Evolutionary conservation across 2,113 vertebrate species (phyloP).

Genomic region (Mobula birostris): DNA sequence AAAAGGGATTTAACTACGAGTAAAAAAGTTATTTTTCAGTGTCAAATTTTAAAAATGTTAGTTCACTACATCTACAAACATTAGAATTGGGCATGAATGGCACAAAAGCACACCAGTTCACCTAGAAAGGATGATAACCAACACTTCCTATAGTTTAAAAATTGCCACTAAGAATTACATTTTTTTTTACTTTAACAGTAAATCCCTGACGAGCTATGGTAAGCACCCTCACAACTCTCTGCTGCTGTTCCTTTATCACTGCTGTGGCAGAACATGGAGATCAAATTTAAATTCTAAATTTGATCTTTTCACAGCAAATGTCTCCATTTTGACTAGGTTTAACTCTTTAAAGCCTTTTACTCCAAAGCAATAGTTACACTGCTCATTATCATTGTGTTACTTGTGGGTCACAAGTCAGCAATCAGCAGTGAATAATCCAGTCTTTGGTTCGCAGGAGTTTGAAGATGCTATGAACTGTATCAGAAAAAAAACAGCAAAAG

Average conservation of each 20-base stretch:
- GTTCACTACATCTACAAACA: slow-evolving; percentile 87
- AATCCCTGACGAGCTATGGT: slow-evolving; percentile 89
- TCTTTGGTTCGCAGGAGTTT: slow-evolving; percentile 91
- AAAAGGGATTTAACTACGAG: slow-evolving; percentile 93
- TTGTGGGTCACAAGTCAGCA: slow-evolving; percentile 35
- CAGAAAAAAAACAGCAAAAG: slow-evolving; percentile 43
- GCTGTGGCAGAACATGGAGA: slow-evolving; percentile 23
- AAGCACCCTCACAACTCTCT: slow-evolving; percentile 60
- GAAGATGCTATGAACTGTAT: slow-evolving; percentile 49
- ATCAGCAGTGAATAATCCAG: slow-evolving; percentile 69
- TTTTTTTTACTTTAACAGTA: slow-evolving; percentile 42
- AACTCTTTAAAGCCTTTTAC: slow-evolving; percentile 63
- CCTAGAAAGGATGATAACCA: slow-evolving; percentile 72
- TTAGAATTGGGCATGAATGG: slow-evolving; percentile 75
- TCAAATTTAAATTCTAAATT: slow-evolving; percentile 45
- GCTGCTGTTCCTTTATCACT: slow-evolving; percentile 54
- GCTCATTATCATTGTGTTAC: slow-evolving; percentile 54
- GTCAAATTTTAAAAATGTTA: slow-evolving; percentile 87
- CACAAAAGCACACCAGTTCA: slow-evolving; percentile 91
- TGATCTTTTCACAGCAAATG: slow-evolving; percentile 66
- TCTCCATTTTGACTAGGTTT: slow-evolving; percentile 72
- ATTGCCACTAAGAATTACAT: slow-evolving; percentile 36
- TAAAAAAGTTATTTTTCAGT: slow-evolving; percentile 99
- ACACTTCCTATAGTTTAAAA: slow-evolving; percentile 48
- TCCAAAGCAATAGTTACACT: slow-evolving; percentile 58